Evolutionary conservation across 2,113 vertebrate genomes (phyloP).

Genomic region (Asarcornis scutulata): DNA sequence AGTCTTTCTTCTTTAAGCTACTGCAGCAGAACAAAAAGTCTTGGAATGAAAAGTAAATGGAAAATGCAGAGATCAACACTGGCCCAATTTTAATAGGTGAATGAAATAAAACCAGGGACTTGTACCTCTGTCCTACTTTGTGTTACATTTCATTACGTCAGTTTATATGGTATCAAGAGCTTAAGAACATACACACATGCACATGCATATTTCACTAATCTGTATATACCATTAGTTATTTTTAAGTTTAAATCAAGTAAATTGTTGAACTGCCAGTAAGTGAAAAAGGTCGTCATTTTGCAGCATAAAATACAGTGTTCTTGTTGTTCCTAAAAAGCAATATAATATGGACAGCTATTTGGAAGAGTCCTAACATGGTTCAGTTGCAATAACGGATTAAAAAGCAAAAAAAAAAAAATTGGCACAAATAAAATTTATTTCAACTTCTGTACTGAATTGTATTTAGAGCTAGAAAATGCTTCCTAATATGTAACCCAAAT

Average conservation of each 20-base stretch:
- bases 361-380: background rate
- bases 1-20: background rate
- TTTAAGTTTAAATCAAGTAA: conserved; percentile 19
- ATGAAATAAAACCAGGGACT: background rate
- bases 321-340: background rate
- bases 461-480: background rate
- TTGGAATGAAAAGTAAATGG: background rate
- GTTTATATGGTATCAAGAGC: conserved; percentile 20
- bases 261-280: background rate
- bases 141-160: conserved; percentile 67
- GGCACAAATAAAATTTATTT: background rate
- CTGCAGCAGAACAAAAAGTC: background rate
- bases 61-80: background rate
- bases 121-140: background rate
- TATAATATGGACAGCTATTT: background rate
- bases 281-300: background rate
- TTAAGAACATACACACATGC: background rate
- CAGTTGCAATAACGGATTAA: background rate
- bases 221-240: conserved; percentile 20
- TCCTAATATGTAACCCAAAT: background rate
- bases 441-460: background rate
- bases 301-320: background rate
- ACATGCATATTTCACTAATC: conserved; percentile 8
- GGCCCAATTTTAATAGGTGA: background rate
- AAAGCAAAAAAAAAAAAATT: background rate